phyloP scores from a whole-genome alignment of 2,888 invertebrate genomes.

The Dione vanillae region DNA sequence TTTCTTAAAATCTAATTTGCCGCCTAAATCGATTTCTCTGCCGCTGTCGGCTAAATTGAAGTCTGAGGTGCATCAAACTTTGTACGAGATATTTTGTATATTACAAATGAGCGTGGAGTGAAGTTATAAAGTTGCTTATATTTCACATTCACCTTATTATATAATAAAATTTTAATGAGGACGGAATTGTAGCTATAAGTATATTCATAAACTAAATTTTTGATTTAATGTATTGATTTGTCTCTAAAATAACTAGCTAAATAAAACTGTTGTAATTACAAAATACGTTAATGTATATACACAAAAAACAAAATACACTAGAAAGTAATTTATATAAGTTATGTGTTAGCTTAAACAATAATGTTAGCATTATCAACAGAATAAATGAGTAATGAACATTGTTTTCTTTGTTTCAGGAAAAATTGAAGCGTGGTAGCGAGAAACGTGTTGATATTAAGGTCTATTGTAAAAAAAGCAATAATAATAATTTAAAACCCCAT shows the following conservation, averaged over 20 bases:
- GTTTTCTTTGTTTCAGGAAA: constrained; percentile 68
- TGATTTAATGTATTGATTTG: too few species aligned
- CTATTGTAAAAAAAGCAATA: constrained; percentile 77
- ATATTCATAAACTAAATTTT: too few species aligned
- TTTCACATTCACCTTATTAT: not conserved
- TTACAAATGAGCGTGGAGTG: not conserved
- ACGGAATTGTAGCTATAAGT: too few species aligned
- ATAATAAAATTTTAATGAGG: too few species aligned
- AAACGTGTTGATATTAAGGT: constrained; percentile 62
- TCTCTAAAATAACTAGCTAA: too few species aligned
- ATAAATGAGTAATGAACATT: not conserved
- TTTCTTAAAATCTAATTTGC: constrained; percentile 65
- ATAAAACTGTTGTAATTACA: too few species aligned
- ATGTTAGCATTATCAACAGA: not conserved
- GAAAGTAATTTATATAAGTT: too few species aligned
- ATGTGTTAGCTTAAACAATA: too few species aligned
- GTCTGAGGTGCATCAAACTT: constrained; percentile 25
- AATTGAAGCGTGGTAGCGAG: constrained; percentile 42
- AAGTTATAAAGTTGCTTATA: not conserved
- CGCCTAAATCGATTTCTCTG: constrained; percentile 54
- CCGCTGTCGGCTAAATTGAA: constrained; percentile 41
- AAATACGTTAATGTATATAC: too few species aligned
- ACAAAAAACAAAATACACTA: too few species aligned
- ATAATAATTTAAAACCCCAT: constrained; percentile 72
- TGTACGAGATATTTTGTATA: constrained; percentile 9